Percentiles rank a stretch among this genome's conserved stretches.
phyloP scores from a whole-genome alignment of 2,888 invertebrate species.

The Mayetiola destructor region DNA sequence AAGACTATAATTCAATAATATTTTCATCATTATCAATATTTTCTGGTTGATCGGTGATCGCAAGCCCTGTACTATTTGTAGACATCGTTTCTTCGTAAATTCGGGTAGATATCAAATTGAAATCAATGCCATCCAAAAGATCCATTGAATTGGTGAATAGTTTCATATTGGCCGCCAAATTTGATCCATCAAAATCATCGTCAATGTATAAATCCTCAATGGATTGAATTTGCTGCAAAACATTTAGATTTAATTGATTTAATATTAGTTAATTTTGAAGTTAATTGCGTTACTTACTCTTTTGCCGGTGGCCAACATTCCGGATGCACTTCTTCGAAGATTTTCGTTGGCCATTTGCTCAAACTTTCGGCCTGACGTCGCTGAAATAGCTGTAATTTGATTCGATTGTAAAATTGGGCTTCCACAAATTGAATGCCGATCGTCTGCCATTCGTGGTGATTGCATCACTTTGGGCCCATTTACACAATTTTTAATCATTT shows the following conservation, averaged over 20 bases:
- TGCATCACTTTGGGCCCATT: neutral
- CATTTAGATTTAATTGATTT: neutral
- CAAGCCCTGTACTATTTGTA: neutral
- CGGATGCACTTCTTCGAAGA: neutral
- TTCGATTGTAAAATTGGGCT: conserved; percentile 11
- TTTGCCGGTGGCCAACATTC: neutral
- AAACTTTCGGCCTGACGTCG: neutral
- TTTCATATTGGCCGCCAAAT: conserved; percentile 21
- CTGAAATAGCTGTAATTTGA: neutral
- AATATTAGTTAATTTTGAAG: neutral
- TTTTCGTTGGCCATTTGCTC: neutral
- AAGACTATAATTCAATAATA: no score
- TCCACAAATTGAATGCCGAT: conserved; percentile 19
- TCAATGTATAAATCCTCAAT: conserved; percentile 42
- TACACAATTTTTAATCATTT: neutral
- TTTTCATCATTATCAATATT: no score
- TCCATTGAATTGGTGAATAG: conserved; percentile 17
- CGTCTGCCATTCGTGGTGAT: neutral
- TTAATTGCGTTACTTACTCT: neutral
- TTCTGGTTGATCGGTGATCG: no score
- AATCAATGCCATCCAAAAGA: conserved; percentile 17
- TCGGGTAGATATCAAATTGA: conserved; percentile 15
- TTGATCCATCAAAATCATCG: conserved; percentile 35
- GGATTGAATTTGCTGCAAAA: conserved; percentile 38
- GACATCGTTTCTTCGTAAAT: neutral